A percentile compares a stretch with the other conserved stretches of the same genome.
These are phyloP conservation scores for Megastigmus dorsalis DNA, from an alignment of 2,888 invertebrate genomes.

Conservation along the genomic window DNA sequence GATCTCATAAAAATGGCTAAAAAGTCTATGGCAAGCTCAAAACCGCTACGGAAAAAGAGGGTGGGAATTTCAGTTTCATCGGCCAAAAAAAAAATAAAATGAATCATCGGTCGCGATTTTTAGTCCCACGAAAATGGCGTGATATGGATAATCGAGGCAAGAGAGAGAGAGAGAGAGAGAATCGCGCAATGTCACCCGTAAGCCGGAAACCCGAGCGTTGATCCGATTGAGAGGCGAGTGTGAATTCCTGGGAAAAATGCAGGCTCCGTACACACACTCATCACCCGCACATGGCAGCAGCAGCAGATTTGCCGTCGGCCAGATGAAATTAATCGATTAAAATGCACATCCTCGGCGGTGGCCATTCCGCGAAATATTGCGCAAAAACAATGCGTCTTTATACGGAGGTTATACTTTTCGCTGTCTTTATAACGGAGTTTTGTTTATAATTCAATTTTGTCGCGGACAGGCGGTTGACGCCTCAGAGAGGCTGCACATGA, in stretches of 20 bases:
- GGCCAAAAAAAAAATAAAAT: background rate
- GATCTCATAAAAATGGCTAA: too few relatives aligned
- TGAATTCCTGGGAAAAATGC: background rate
- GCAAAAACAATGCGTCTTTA: conserved; percentile 2
- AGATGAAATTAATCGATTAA: conserved; percentile 48
- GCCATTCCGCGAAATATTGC: background rate
- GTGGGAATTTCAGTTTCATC: conserved; percentile 5
- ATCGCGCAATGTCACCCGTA: background rate
- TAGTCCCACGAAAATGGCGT: background rate
- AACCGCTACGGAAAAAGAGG: too few relatives aligned
- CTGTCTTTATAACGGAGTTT: background rate
- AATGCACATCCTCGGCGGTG: conserved; percentile 14
- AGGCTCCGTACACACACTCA: too few relatives aligned
- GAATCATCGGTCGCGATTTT: too few relatives aligned
- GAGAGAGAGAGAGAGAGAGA: background rate
- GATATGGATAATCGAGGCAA: conserved; percentile 9
- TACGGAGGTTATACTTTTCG: background rate
- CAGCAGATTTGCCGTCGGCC: conserved; percentile 2
- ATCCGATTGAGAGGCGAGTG: conserved; percentile 36
- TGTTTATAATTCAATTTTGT: conserved; percentile 1
- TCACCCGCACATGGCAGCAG: too few relatives aligned
- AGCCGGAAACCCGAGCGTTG: conserved; percentile 14
- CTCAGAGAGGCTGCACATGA: background rate
- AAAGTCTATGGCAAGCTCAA: too few relatives aligned
- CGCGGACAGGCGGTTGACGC: background rate